Evolutionary conservation across 2,797 vertebrate genomes (phyloP), one percentile per base, ranked within the genome.

Genomic region (Clarias platycephalus): DNA sequence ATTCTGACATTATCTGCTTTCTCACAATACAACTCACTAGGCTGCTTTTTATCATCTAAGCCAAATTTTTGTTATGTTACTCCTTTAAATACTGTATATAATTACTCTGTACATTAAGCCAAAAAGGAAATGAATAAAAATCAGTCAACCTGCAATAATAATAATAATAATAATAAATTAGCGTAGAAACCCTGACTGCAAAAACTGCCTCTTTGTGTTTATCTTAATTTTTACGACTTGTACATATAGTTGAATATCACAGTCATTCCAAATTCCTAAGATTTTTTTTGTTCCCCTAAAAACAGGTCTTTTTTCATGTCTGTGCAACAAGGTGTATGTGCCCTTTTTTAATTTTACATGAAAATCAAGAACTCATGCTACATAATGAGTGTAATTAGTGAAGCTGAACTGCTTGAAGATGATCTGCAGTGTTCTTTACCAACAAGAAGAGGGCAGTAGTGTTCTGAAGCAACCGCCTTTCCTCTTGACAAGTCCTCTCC

Each of bases 371-470:
- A 64, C 72, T 62, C 64, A 20, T 49, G 28, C 49, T 60, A 6
- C 34, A 16, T 13, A 15, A 76, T 24, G 12, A 13, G 31, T 22
- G 31, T n/a, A 60, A 40, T 77, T n/a, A 16, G 75, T 71, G 67
- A 79, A 10, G 15, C 49, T 57, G 67, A 55, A 74, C 88, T 85
- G 85, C 66, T 57, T 70, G 88, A 89, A 91, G 91, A 91, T 90
- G 89, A 88, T 90, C 91, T 94, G 95, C 93, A 92, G 91, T 94
- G 93, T 90, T 88, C 86, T 8, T 86, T 2, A 89, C 80, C 80
- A 94, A 95, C 88, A 95, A 95, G 94, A 93, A 96, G 98, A 97
- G 97, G 97, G 97, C 98, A 98, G 97, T 96, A 94, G 97, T 97
- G 97, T 93, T 97, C 97, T 96, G 96, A 96, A 95, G 90, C 96